phyloP scores from a whole-genome alignment of 1,140 invertebrate species.

The Arion vulgaris region DNA sequence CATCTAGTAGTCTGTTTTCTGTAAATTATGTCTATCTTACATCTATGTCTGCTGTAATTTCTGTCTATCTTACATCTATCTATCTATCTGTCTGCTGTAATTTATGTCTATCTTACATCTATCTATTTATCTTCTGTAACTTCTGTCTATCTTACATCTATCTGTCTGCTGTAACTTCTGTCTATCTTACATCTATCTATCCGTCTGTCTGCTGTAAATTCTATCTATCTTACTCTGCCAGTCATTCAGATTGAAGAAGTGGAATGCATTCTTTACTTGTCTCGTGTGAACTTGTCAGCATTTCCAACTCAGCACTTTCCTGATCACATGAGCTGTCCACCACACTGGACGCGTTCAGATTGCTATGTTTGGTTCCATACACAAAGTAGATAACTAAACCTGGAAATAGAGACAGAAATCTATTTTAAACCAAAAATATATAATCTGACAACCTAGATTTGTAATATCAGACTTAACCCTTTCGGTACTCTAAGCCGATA shows the following conservation, averaged over 20 bases:
- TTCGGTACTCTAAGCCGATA: background rate
- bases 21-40: too few species aligned
- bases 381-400: slow-evolving; percentile 20
- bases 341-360: background rate
- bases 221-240: too few species aligned
- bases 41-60: too few species aligned
- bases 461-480: background rate
- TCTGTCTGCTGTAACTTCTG: background rate
- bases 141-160: background rate
- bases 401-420: background rate
- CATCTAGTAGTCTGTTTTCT: too few species aligned
- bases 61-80: background rate
- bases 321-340: background rate
- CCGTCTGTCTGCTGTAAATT: too few species aligned
- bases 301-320: background rate
- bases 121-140: too few species aligned
- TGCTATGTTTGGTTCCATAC: slow-evolving; percentile 20
- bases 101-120: background rate
- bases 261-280: background rate
- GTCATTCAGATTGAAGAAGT: background rate
- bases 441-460: background rate
- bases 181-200: background rate
- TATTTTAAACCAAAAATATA: background rate
- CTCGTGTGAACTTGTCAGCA: background rate
- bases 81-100: background rate